Base-by-base conservation (phyloP, 2,113 vertebrate genomes). In the Pseudorhombus dupliciocellatus region DNA sequence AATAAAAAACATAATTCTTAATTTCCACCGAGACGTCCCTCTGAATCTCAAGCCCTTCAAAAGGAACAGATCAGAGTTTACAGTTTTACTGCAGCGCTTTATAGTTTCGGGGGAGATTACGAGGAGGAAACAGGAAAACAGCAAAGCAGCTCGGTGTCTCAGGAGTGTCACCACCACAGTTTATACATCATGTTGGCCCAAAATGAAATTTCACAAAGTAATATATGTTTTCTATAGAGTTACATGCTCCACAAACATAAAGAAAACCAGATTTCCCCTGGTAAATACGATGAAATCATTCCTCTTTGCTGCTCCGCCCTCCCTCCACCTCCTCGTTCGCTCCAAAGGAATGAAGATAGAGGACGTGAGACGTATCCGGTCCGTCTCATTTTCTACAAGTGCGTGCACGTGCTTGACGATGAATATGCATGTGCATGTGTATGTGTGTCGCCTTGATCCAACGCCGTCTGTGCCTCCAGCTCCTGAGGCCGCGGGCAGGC, bases 261-360 rank as follows among this genome's bases (percentile, higher is more conserved):
- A 75, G 66, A 37, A 61, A 54, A 30, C 18, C 25, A 61, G 31
- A 79, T 84, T 79, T 80, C 70, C 64, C 42, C 52, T 67, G 64
- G 34, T 16, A 52, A 66, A 73, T 31, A 28, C 31, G 26, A 67
- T 24, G 18, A 55, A 40, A 52, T 28, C 0, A 8, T 55, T 44
- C 54, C 1, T 52, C 21, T 70, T 44, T 21, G 42, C 40, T 42
- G 15, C 40, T 44, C 34, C 16, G 37, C 14, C 37, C 37, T 40
- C 37, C 37, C 20, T 22, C 5, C 2, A 7, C 18, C 44, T 7
- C 26, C 26, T 34, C 34, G 42, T 16, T 26, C 21, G 24, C 42
- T 50, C 46, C 31, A 48, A 53, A 56, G 31, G 48, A 70, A 59
- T 18, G 28, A 61, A 73, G 20, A 21, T 4, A 22, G 20, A 22